Conservation (phyloP, 2,113 vertebrate genomes). For the Argyrosomus japonicus region DNA sequence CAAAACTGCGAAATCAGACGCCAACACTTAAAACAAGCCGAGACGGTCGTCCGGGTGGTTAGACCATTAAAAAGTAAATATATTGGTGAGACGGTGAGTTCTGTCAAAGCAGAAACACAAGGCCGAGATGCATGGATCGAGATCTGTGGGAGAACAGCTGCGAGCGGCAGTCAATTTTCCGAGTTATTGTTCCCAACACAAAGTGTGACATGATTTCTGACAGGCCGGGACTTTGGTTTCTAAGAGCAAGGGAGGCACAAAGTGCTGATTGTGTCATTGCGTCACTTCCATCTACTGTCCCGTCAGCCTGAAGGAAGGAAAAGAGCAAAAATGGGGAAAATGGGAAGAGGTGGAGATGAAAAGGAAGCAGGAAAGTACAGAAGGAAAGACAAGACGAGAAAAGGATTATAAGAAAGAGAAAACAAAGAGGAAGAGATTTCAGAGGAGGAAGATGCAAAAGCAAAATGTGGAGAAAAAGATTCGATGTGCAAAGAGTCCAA, state of each 20-base stretch:
- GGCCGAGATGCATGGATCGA: conserved; percentile 1
- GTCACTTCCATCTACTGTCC: conserved; percentile 40
- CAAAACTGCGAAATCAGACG: conserved; percentile 1
- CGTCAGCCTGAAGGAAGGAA: conserved; percentile 8
- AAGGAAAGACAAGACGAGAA: neutral
- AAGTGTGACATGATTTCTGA: conserved; percentile 49
- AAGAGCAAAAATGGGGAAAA: neutral
- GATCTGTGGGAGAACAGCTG: conserved; percentile 32
- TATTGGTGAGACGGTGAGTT: neutral
- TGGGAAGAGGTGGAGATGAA: conserved; percentile 18
- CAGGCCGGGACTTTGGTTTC: conserved; percentile 12
- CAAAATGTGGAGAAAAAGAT: neutral
- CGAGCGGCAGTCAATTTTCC: neutral
- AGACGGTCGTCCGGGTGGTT: neutral
- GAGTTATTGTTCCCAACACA: conserved; percentile 32
- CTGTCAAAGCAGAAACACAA: neutral
- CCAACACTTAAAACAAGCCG: neutral
- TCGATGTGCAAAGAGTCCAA: neutral
- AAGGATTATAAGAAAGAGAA: neutral
- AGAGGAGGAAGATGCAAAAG: neutral
- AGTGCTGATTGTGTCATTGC: conserved; percentile 31
- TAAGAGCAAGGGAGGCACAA: conserved; percentile 6
- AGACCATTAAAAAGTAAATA: conserved; percentile 10
- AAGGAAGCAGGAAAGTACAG: neutral
- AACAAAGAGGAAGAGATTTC: neutral